Base-by-base conservation (phyloP, 2,113 vertebrate genomes). In the Pungitius pungitius region DNA sequence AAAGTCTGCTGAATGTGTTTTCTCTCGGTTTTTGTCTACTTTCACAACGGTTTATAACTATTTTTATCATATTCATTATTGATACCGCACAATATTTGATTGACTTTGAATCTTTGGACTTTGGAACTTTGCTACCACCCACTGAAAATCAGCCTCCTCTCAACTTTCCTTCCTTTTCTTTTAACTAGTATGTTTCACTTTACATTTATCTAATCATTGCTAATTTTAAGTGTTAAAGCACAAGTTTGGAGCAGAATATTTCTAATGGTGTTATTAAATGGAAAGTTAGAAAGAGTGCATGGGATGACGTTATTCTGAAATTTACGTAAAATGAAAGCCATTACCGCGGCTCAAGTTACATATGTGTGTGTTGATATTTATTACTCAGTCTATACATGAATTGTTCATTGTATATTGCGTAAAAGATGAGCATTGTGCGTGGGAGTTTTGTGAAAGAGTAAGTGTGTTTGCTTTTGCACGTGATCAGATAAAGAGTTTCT, bases 381-480 rank as follows among this genome's bases (percentile, higher is more conserved):
- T 88, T 86, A 88, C 67, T 86, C 70, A 79, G 84, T 76, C 85
- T 91, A 83, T 77, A 86, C 90, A 91, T 85, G 83, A 76, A 80
- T 75, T 87, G 90, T 81, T 91, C 90, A 84, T 84, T 83, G 85
- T 92, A 78, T 88, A 88, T 85, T 80, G 84, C 89, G 83, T 92
- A 81, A 86, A 90, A 80, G 78, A 88, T 89, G 79, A 87, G 85
- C 85, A 87, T 85, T 75, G 85, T 93, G 83, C 18, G 86, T 85
- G 83, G 65, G 84, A 71, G 81, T 87, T 88, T 74, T 72, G 90
- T 89, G 81, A 80, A 88, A 70, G 88, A 85, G 70, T 82, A 66
- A 68, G 45, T 84, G 76, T 90, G 83, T 89, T 90, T 86, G 71
- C 51, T 90, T 88, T 90, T 89, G 91, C 85, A 92, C 85, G 90